Percentiles rank a stretch among this genome's conserved stretches.
These are phyloP conservation scores for Typhlichthys subterraneus DNA, from an alignment of 2,797 vertebrate genomes.

Conservation along the genomic window DNA sequence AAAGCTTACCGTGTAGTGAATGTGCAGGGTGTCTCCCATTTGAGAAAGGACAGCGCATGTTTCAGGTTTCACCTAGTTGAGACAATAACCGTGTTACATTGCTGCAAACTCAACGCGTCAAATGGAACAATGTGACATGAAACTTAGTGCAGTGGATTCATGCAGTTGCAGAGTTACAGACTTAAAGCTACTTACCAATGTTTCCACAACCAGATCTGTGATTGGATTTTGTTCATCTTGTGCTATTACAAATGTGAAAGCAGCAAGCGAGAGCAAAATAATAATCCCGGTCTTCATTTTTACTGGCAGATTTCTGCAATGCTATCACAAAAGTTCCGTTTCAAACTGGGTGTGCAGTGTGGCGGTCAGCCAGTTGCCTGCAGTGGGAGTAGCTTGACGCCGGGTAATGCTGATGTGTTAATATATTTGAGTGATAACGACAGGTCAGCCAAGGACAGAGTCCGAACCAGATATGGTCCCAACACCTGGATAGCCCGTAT, in stretches of 20 bases:
- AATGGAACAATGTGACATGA: background rate
- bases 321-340: conserved; percentile 55
- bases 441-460: conserved; percentile 52
- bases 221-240: conserved; percentile 46
- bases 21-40: conserved; percentile 88
- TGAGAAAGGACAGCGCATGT: conserved; percentile 81
- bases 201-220: conserved; percentile 78
- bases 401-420: conserved; percentile 78
- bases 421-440: conserved; percentile 67
- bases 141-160: background rate
- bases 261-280: conserved; percentile 59
- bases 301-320: conserved; percentile 30
- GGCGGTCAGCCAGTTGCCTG: conserved; percentile 11
- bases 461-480: conserved; percentile 29
- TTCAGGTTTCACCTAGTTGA: conserved; percentile 82
- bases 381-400: conserved; percentile 43
- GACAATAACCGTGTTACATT: conserved; percentile 16
- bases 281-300: conserved; percentile 62
- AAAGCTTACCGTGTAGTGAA: conserved; percentile 92
- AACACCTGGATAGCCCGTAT: conserved; percentile 69
- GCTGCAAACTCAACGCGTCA: no score
- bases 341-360: conserved; percentile 17
- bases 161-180: background rate
- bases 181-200: conserved; percentile 69
- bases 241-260: conserved; percentile 47